Base-by-base conservation (phyloP, 2,113 vertebrate species). In the Oreotragus oreotragus region DNA sequence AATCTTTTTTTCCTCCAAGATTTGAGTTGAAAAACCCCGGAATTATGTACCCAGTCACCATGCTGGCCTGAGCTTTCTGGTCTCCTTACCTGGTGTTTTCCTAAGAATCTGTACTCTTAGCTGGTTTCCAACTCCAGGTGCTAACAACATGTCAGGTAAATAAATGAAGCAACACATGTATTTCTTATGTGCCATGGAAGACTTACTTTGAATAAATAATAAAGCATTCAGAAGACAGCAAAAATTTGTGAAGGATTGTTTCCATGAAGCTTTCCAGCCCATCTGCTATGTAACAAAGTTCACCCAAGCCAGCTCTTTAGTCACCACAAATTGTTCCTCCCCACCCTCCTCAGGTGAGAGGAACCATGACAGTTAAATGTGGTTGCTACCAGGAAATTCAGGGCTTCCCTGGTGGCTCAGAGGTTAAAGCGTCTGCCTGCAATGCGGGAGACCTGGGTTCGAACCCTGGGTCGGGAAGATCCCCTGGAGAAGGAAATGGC, bases 181-280 rank as follows among this genome's bases (percentile, higher is more conserved):
- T 96, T 91, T 95, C 77, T 92, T 95, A 95, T 64, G 73, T 97
- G 94, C 53, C 80, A 28, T 95, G 92, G 76, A 76, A 70, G 86
- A 45, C 66, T 91, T 93, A 76, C 70, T 83, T 53, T 90, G 95
- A 98, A 89, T 97, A 91, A 97, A 84, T 90, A 95, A 94, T 66
- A 79, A 92, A 60, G 49, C 16, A n/a, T 60, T 96, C 30, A 58
- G 60, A 97, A 47, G n/a, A 80, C 49, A 79, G 73, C 0, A 36
- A 86, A 66, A 85, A 33, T 43, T 94, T 96, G 60, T 39, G 33
- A 91, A 96, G 92, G 36, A 84, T 66, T 47, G 64, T 96, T 91
- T 95, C 88, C 87, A 30, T 47, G 36, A 83, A 45, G 36, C 45
- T 47, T 53, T 90, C 94, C 88, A 93, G 73, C 25, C 84, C 43